These are phyloP conservation scores for Drosophila pegasa DNA, from an alignment of 2,888 invertebrate genomes.

Conservation along the genomic window DNA sequence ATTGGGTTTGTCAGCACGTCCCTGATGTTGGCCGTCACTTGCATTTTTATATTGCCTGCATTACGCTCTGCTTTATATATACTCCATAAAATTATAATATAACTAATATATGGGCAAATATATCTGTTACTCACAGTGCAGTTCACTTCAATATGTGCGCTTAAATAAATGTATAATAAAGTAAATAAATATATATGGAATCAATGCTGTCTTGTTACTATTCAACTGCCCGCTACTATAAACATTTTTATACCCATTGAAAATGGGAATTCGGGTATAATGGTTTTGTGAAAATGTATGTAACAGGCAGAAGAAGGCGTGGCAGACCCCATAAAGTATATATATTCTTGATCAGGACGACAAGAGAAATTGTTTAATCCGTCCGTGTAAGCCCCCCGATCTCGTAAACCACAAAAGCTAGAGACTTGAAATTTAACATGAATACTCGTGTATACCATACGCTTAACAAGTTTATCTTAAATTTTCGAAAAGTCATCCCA, in stretches of 20 bases:
- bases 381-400: no score
- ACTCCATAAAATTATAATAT: slow-evolving; percentile 16
- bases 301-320: no score
- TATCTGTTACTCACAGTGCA: slow-evolving; percentile 7
- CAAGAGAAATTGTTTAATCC: no score
- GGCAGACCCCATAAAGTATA: no score
- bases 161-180: not conserved
- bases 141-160: slow-evolving; percentile 16
- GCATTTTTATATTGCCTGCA: slow-evolving; percentile 35
- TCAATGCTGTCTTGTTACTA: slow-evolving; percentile 6
- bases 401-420: no score
- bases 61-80: slow-evolving; percentile 11
- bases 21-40: slow-evolving; percentile 56
- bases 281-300: no score
- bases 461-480: no score
- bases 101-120: slow-evolving; percentile 48
- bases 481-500: no score
- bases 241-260: not conserved
- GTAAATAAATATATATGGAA: not conserved
- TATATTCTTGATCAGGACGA: no score
- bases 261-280: no score
- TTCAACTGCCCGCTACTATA: slow-evolving; percentile 2
- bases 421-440: no score
- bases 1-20: slow-evolving; percentile 70
- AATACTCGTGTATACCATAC: no score